Percentiles rank a stretch among this genome's conserved stretches.
These are phyloP conservation scores for Eumerus sabulonum DNA, from an alignment of 2,888 invertebrate genomes.

Conservation along the genomic window DNA sequence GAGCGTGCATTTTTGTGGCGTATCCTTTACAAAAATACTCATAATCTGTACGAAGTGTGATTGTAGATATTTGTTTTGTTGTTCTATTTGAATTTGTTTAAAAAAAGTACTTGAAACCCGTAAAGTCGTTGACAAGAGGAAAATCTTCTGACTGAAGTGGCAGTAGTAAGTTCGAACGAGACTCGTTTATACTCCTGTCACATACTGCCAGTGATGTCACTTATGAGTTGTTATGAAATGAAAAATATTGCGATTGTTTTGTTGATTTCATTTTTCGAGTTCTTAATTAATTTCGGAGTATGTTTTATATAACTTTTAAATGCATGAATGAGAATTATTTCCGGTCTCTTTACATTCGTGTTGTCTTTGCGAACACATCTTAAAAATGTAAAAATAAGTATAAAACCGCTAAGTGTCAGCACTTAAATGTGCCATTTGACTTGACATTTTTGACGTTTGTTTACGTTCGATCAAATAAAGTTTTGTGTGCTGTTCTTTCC, in stretches of 20 bases:
- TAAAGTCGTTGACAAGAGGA: neutral
- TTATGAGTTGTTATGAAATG: neutral
- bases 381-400: too few species aligned
- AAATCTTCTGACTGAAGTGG: neutral
- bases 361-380: too few species aligned
- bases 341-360: too few species aligned
- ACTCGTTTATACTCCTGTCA: neutral
- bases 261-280: too few species aligned
- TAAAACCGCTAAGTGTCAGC: slow-evolving; percentile 12
- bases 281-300: too few species aligned
- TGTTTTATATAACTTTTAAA: too few species aligned
- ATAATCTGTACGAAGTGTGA: too few species aligned
- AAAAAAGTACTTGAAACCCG: too few species aligned
- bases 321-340: too few species aligned
- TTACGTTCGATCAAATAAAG: slow-evolving; percentile 31
- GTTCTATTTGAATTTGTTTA: too few species aligned
- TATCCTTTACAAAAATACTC: slow-evolving; percentile 78
- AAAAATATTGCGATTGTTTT: too few species aligned
- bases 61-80: too few species aligned
- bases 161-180: slow-evolving; percentile 12
- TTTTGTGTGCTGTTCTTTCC: neutral
- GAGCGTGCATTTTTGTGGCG: slow-evolving; percentile 80
- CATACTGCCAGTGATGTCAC: slow-evolving; percentile 7
- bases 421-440: slow-evolving; percentile 25
- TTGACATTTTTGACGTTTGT: slow-evolving; percentile 40